Base-by-base conservation (phyloP, 2,888 invertebrate genomes). In the Apamea crenata region DNA sequence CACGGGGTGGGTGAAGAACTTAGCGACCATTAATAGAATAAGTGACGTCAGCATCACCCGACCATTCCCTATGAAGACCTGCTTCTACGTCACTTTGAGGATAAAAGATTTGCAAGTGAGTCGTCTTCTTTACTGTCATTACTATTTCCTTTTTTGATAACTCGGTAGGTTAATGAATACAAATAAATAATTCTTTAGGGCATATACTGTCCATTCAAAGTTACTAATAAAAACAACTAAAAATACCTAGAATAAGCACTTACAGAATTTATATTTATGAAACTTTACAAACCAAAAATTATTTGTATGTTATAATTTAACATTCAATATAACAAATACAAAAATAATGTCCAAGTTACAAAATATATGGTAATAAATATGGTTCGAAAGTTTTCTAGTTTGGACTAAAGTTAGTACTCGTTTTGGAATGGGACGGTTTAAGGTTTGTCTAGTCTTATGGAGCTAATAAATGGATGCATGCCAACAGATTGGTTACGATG, bases 1-100 rank as follows among this genome's bases (percentile, higher is more conserved):
- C 77, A 92, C 94, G 0, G 97, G 97, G 0, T 97, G 97, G 95
- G 91, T 97, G 78, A 96, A 96, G 92, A 97, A 97, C 90, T 90
- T 97, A 77, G 97, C 97, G 1, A 97, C 97, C 1, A 94, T 97
- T 75, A 97, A 97, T 90, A 92, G 97, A 29, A 93, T 95, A 36
- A 95, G 95, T 72, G 97, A 97, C 91, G 97, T 97, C 84, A 97
- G 97, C 92, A 95, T 97, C 66, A 92, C 93, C 36, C 92, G 95
- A 21, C 96, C 96, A 14, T 96, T 96, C 86, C 95, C 96, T 18
- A 90, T 93, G 90, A 95, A 93, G 87, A 96, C 96, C 25, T 93
- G 94, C 87, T 96, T 97, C 88, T 93, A 93, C 75, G 96, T 96
- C 76, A 96, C 96, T 2, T 93, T 97, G 44, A 93, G 93, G 87